phyloP scores from a whole-genome alignment of 2,797 vertebrate genomes.

The Lophotriccus pileatus region DNA sequence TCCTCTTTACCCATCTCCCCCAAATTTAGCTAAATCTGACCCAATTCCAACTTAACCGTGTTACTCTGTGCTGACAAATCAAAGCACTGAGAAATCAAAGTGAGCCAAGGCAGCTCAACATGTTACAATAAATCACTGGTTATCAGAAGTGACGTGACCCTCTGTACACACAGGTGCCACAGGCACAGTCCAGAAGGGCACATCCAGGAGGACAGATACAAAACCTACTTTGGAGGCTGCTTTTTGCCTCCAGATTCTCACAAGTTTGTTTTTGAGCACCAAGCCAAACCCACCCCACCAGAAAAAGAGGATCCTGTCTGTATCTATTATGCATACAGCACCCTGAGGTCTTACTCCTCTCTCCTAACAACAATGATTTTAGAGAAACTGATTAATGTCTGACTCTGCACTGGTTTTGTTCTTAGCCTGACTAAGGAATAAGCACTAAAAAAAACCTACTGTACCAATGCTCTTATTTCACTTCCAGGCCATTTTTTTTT shows the following conservation, averaged over 20 bases:
- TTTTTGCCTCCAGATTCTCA: not conserved
- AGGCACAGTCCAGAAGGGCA: not conserved
- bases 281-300: not conserved
- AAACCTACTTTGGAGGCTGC: not conserved
- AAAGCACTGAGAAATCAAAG: not conserved
- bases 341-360: not conserved
- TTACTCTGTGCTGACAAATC: not conserved
- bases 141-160: not conserved
- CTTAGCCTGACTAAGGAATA: not conserved
- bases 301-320: not conserved
- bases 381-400: not conserved
- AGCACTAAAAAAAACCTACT: not conserved
- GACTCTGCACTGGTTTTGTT: not conserved
- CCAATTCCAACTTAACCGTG: not conserved
- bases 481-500: not conserved
- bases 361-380: not conserved
- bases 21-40: conserved; percentile 4
- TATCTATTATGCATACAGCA: not conserved
- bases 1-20: not conserved
- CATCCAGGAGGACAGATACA: not conserved
- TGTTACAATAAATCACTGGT: not conserved
- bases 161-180: not conserved
- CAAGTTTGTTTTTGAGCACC: not conserved
- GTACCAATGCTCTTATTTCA: not conserved
- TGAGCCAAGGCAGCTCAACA: not conserved